Evolutionary conservation across 2,797 vertebrate species (phyloP), one percentile per base, ranked within the genome.

Genomic region (Perodicticus potto): DNA sequence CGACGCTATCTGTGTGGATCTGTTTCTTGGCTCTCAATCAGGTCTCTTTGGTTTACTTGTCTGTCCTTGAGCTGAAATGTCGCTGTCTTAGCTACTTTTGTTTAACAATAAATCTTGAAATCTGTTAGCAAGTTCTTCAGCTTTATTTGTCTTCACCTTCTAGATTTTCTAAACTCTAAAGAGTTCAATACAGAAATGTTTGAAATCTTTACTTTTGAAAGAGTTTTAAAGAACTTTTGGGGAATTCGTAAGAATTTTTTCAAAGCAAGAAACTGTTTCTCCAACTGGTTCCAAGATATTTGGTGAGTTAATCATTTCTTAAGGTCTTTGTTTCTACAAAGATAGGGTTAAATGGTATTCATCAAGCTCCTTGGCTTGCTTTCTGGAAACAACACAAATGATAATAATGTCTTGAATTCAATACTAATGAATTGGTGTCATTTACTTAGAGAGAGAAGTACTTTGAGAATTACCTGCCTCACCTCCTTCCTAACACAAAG

Each of bases 311-410:
- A 72, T 89, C 23, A 12, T 29, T 95, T 95, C 45, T 84, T 89
- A 43, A 77, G 40, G 92, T 70, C 55, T 91, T 87, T 76, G n/a
- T 94, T 95, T 83, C 80, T 89, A 5, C n/a, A 43, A 7, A 61
- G 40, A 49, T 43, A 80, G 20, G 94, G 27, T 5, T 86, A 23
- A 87, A 76, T 25, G 23, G 59, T 83, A 77, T 49, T 4, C 34
- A 89, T 37, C 22, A n/a, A 20, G 29, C 37, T 81, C 17, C 22
- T 40, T 43, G 34, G 37, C 59, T 67, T 70, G 19, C n/a, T 88
- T 7, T 49, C 13, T 80, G 34, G 3, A 34, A 45, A 37, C 72
- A 77, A 85, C 37, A 74, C 16, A 63, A 86, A 77, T 40, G 23
- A 67, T 13, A 25, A 0, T 89, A 91, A 40, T 89, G 1, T 55